Conservation (phyloP, 1,140 invertebrate genomes). For the Trinorchestia longiramus region DNA sequence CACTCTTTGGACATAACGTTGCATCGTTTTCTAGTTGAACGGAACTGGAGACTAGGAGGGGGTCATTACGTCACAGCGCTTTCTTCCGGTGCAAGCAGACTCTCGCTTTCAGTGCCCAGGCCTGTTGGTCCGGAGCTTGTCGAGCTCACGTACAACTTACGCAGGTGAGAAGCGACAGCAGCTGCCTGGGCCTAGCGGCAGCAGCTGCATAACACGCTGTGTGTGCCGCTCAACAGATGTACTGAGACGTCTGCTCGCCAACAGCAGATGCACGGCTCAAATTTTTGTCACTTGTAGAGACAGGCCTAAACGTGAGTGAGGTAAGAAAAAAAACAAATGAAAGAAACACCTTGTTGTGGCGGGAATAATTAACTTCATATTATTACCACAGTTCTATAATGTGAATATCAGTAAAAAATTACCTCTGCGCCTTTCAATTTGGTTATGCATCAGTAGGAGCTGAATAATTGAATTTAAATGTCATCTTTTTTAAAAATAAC, state of each 20-base stretch:
- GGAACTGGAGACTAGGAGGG: no score
- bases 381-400: background rate
- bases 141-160: no score
- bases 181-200: background rate
- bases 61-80: background rate
- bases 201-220: background rate
- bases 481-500: no score
- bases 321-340: background rate
- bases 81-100: background rate
- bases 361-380: background rate
- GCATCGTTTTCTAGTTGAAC: background rate
- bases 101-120: background rate
- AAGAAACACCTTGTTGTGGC: background rate
- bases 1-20: background rate
- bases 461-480: no score
- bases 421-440: no score
- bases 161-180: background rate
- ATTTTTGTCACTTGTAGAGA: background rate
- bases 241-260: background rate
- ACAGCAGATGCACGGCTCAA: background rate
- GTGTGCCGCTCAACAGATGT: background rate
- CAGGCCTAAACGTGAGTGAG: background rate
- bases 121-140: background rate
- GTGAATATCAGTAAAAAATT: background rate
- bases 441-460: no score